Evolutionary conservation across 1,140 invertebrate species (phyloP), one percentile per base, ranked within the genome.

Genomic region (Samia ricini): DNA sequence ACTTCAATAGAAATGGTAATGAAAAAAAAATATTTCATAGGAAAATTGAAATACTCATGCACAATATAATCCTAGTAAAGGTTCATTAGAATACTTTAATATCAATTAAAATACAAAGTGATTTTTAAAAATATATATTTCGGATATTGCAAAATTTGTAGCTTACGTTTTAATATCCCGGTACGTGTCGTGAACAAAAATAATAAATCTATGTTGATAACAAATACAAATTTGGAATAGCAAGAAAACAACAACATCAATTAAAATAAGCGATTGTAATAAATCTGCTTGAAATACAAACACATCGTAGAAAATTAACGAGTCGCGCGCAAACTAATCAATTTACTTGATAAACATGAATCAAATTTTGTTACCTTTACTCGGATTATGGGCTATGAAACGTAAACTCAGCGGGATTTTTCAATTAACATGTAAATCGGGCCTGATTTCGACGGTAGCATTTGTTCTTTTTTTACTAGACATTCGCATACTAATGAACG

Each of bases 401-500:
- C 60, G 68, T 66, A 62, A 69, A 73, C 63, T 29, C 57, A 48
- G 54, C 67, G 57, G 60, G 55, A 71, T 74, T 74, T 77, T 77
- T 73, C 76, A 77, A 79, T 81, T 77, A 77, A 74, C 66, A 77
- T 81, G 75, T 62, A 69, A 79, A 81, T 77, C 60, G 24, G n/a
- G 26, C 48, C 64, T 71, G 42, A 68, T 71, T 70, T 70, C 49
- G 20, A 56, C 36, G 58, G 22, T 49, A 21, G 33, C 52, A 59
- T 56, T 52, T 56, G 42, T 56, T n/a, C n/a, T n/a, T 63, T 57
- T 29, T 55, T 57, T 52, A 23, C 12, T 57, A 7, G 19, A 55
- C 24, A 12, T 3, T 20, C 56, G 26, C 54, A n/a, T 56, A 52
- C 19, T 52, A 23, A 42, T 42, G 33, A 42, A 42, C 33, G 33